These are phyloP conservation scores for Aldabrachelys gigantea DNA, from an alignment of 2,113 vertebrate species.

Conservation along the genomic window DNA sequence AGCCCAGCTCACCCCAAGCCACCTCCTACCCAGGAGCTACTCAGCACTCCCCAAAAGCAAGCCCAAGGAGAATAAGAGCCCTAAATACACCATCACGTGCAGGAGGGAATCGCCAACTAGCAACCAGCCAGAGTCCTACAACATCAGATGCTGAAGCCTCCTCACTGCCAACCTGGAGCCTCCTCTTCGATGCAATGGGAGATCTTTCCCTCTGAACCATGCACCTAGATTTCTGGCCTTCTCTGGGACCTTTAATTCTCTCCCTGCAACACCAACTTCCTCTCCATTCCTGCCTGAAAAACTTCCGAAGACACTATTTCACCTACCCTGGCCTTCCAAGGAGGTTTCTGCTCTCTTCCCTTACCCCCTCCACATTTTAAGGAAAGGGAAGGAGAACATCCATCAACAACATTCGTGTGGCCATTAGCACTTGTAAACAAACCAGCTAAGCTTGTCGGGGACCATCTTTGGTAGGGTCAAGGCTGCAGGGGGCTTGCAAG, in stretches of 20 bases:
- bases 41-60: not conserved
- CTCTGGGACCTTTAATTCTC: not conserved
- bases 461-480: too few relatives aligned
- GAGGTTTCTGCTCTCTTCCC: not conserved
- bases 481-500: not conserved
- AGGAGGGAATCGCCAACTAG: not conserved
- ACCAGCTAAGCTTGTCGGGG: not conserved
- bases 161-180: not conserved
- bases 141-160: not conserved
- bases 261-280: not conserved
- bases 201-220: not conserved
- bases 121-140: not conserved
- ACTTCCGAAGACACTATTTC: not conserved
- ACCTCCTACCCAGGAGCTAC: not conserved
- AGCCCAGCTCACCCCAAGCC: not conserved
- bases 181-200: not conserved
- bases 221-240: too few relatives aligned
- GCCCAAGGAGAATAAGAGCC: not conserved
- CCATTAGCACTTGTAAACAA: not conserved
- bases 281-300: not conserved
- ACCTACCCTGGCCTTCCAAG: not conserved
- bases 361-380: not conserved
- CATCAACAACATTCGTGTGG: not conserved
- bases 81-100: not conserved
- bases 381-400: too few relatives aligned